A percentile compares a stretch with the other conserved stretches of the same genome.
Conservation (phyloP, 2,113 vertebrate species). For the Cheirogaleus medius region DNA sequence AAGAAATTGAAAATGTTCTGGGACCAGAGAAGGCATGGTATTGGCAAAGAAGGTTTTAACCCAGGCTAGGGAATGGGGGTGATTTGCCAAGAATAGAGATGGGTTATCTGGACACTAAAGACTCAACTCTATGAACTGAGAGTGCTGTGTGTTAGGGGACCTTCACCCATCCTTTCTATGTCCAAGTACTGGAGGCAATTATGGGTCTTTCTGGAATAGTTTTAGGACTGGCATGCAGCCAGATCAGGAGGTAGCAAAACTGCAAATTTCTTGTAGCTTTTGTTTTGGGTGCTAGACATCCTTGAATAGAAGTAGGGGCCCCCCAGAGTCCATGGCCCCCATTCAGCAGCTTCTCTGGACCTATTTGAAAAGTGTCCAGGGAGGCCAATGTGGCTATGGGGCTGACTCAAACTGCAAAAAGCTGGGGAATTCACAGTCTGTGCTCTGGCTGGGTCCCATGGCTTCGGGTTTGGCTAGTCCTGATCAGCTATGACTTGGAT, state of each 20-base stretch:
- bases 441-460: neutral
- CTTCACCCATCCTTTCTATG: neutral
- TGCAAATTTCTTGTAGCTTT: conserved; percentile 6
- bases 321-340: neutral
- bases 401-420: conserved; percentile 30
- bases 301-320: neutral
- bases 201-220: neutral
- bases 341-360: neutral
- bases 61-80: neutral
- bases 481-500: neutral
- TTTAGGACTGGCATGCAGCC: neutral
- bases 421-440: neutral
- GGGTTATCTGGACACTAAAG: neutral
- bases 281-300: conserved; percentile 1
- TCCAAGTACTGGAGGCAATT: neutral
- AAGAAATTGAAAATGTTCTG: neutral
- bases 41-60: neutral
- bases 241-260: neutral
- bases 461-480: conserved; percentile 21
- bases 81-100: neutral
- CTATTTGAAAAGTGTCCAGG: neutral
- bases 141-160: neutral
- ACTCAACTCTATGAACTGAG: neutral
- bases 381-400: neutral
- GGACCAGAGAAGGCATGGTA: neutral